Percentiles rank a stretch among this genome's conserved stretches.
Evolutionary conservation across 1,140 invertebrate genomes (phyloP).

Genomic region (Drosophila pruinosa): DNA sequence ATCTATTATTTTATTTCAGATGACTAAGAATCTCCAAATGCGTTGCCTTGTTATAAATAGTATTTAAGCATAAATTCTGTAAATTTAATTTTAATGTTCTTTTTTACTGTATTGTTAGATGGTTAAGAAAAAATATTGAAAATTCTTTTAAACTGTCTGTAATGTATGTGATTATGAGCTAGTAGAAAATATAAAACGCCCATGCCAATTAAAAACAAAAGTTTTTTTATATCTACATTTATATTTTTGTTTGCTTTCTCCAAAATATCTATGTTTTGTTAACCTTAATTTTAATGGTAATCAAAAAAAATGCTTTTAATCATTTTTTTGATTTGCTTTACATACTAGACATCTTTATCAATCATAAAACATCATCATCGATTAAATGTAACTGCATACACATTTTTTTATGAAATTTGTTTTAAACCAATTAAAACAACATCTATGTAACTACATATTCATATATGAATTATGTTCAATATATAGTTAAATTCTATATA

Average conservation of each 20-base stretch:
- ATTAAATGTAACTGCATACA: slow-evolving; percentile 39
- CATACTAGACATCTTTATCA: slow-evolving; percentile 38
- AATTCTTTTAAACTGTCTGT: slow-evolving; percentile 1
- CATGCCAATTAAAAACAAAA: slow-evolving; percentile 1
- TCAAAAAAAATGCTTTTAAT: slow-evolving; percentile 57
- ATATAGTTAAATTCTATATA: slow-evolving; percentile 18
- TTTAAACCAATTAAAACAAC: slow-evolving; percentile 73
- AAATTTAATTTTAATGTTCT: neutral
- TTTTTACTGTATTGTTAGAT: slow-evolving; percentile 18
- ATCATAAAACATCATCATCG: slow-evolving; percentile 56
- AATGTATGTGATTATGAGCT: slow-evolving; percentile 18
- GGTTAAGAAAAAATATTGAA: neutral
- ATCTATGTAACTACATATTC: slow-evolving; percentile 60
- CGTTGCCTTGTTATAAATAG: neutral
- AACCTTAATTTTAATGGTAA: slow-evolving; percentile 57
- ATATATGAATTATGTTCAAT: slow-evolving; percentile 29
- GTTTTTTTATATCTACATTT: slow-evolving; percentile 56
- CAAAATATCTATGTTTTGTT: slow-evolving; percentile 47
- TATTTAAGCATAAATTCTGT: slow-evolving; percentile 2
- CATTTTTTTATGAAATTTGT: slow-evolving; percentile 31
- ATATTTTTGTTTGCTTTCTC: slow-evolving; percentile 60
- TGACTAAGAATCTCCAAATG: slow-evolving; percentile 32
- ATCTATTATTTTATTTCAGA: slow-evolving; percentile 20
- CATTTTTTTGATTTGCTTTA: slow-evolving; percentile 40
- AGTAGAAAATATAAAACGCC: slow-evolving; percentile 5